Evolutionary conservation across 2,797 vertebrate species (phyloP).

Genomic region (Carcharodon carcharias): DNA sequence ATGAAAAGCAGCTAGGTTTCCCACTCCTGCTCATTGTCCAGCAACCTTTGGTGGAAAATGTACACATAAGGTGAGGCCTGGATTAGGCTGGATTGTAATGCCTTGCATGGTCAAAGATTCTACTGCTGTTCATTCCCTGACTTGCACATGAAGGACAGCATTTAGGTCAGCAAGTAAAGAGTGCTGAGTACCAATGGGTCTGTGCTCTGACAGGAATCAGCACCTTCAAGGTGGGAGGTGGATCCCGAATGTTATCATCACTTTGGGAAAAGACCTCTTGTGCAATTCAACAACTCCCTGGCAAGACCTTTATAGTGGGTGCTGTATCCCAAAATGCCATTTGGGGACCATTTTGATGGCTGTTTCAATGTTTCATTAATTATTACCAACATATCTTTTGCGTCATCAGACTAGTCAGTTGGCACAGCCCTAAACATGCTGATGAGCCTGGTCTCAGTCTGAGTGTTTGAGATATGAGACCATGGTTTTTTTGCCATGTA

Average conservation of each 20-base stretch:
- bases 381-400: not conserved
- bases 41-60: not conserved
- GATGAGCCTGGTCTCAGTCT: conserved; percentile 29
- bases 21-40: not conserved
- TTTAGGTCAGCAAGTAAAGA: not conserved
- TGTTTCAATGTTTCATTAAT: conserved; percentile 23
- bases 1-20: not conserved
- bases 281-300: not conserved
- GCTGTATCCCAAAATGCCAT: not conserved
- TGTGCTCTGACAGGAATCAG: not conserved
- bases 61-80: not conserved
- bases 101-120: not conserved
- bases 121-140: not conserved
- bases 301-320: not conserved
- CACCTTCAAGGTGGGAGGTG: too few relatives aligned
- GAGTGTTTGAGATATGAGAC: conserved; percentile 26
- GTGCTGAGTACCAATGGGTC: not conserved
- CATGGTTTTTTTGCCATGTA: conserved; percentile 17
- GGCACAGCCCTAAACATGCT: conserved; percentile 35
- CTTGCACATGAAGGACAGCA: not conserved
- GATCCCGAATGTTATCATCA: not conserved
- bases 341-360: not conserved
- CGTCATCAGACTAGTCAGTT: not conserved
- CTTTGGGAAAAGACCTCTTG: not conserved
- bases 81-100: not conserved